Percentiles rank a stretch among this genome's conserved stretches.
Evolutionary conservation across 1,140 invertebrate genomes (phyloP).

Genomic region (Pachyrhynchus sulphureomaculatus): DNA sequence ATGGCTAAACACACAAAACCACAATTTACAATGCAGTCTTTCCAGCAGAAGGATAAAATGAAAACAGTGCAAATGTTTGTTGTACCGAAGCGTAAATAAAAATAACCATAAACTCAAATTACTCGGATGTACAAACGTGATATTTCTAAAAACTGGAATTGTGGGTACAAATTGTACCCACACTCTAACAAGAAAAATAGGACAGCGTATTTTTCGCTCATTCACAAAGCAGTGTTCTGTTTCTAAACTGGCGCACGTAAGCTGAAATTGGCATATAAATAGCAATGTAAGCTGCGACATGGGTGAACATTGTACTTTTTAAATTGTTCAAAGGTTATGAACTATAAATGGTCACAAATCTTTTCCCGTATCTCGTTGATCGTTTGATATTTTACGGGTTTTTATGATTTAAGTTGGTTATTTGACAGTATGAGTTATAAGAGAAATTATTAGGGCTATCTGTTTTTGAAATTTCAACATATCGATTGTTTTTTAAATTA

Average conservation of each 20-base stretch:
- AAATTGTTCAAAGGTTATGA: neutral
- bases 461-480: too few species aligned
- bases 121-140: neutral
- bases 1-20: too few species aligned
- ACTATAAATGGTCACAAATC: neutral
- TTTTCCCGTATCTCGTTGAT: too few species aligned
- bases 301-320: neutral
- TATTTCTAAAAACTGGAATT: conserved; percentile 3
- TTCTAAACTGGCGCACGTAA: neutral
- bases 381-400: too few species aligned
- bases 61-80: neutral
- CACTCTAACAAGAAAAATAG: neutral
- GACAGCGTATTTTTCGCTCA: neutral
- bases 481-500: too few species aligned
- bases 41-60: neutral
- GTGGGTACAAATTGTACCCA: conserved; percentile 3
- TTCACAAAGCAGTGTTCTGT: neutral
- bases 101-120: conserved; percentile 8
- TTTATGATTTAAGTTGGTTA: too few species aligned
- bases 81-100: conserved; percentile 1
- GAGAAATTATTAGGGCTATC: too few species aligned
- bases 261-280: neutral
- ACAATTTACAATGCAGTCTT: neutral
- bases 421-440: too few species aligned
- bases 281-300: neutral